Evolutionary conservation across 1,140 invertebrate species (phyloP).

Genomic region (Drosophila eugracilis): DNA sequence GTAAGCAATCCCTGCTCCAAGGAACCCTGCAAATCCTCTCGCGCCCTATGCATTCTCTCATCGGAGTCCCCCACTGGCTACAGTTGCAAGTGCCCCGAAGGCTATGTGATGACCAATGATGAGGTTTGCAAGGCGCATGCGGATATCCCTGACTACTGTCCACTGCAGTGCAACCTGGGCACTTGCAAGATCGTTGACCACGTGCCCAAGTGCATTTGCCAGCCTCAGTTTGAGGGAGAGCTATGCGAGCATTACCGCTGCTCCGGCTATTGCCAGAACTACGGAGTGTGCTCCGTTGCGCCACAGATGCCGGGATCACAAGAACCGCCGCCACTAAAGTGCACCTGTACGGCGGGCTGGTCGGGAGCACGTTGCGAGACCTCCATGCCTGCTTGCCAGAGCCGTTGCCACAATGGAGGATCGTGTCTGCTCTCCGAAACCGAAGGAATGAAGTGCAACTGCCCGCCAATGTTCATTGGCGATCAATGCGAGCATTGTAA

Average conservation of each 20-base stretch:
- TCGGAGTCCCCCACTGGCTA: slow-evolving; percentile 77
- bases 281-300: slow-evolving; percentile 86
- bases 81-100: slow-evolving; percentile 89
- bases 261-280: slow-evolving; percentile 88
- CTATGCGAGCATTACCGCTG: slow-evolving; percentile 88
- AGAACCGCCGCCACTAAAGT: slow-evolving; percentile 84
- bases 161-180: slow-evolving; percentile 85
- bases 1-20: slow-evolving; percentile 85
- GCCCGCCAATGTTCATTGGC: slow-evolving; percentile 72
- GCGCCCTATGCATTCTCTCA: slow-evolving; percentile 87
- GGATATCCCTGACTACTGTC: slow-evolving; percentile 81
- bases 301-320: slow-evolving; percentile 62
- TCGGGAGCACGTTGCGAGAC: slow-evolving; percentile 89
- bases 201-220: slow-evolving; percentile 87
- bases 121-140: slow-evolving; percentile 64
- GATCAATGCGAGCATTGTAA: slow-evolving; percentile 83
- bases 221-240: slow-evolving; percentile 87
- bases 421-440: slow-evolving; percentile 68
- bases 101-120: slow-evolving; percentile 82
- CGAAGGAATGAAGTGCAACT: slow-evolving; percentile 80
- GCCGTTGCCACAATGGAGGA: slow-evolving; percentile 81
- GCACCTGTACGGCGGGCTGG: slow-evolving; percentile 88
- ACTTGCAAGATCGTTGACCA: slow-evolving; percentile 86
- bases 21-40: slow-evolving; percentile 86
- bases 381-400: slow-evolving; percentile 85